These are phyloP conservation scores for Apis florea DNA, from an alignment of 1,140 invertebrate genomes.

Conservation along the genomic window DNA sequence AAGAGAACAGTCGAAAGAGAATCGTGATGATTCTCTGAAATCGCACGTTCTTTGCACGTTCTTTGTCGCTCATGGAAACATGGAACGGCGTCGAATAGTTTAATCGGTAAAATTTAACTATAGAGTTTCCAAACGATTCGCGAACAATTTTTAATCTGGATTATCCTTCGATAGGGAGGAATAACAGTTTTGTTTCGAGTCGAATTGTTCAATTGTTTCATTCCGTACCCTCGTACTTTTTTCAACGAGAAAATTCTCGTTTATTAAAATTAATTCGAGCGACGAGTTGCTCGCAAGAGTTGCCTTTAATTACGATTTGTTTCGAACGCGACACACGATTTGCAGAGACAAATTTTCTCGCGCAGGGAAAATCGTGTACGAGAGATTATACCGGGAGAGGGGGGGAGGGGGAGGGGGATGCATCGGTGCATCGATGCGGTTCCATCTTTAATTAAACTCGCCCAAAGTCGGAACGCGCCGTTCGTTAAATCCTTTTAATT, in stretches of 20 bases:
- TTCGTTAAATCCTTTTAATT: constrained; percentile 43
- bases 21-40: not conserved
- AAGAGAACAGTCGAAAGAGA: not conserved
- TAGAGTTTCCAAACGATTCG: not conserved
- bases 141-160: too few relatives aligned
- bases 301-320: too few relatives aligned
- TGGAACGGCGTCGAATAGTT: too few relatives aligned
- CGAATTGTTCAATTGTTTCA: too few relatives aligned
- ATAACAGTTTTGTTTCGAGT: too few relatives aligned
- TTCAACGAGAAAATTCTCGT: too few relatives aligned
- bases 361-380: not conserved
- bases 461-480: constrained; percentile 1
- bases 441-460: constrained; percentile 44
- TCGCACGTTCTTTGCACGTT: not conserved
- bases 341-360: not conserved
- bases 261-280: too few relatives aligned
- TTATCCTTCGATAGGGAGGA: too few relatives aligned
- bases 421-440: constrained; percentile 36
- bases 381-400: not conserved
- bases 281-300: too few relatives aligned
- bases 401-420: not conserved
- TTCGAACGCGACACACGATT: not conserved
- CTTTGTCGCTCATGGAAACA: too few relatives aligned
- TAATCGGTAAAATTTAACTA: too few relatives aligned
- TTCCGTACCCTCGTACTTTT: too few relatives aligned